Conservation (phyloP, 2,113 vertebrate genomes). For the Brachionichthys hirsutus region DNA sequence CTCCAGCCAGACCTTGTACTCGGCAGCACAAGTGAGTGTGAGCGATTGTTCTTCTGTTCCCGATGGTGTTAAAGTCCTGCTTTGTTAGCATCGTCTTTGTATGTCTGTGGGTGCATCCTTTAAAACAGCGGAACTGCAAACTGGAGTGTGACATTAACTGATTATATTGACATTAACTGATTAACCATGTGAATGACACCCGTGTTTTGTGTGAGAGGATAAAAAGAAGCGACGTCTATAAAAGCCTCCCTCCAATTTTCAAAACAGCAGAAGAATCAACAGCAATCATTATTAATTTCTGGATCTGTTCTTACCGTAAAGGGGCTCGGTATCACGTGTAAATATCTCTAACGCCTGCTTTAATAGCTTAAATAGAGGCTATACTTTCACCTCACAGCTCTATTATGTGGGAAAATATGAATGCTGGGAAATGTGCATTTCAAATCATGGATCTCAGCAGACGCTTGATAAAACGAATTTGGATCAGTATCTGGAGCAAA, state of each 20-base stretch:
- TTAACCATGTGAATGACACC: not conserved
- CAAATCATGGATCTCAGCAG: not conserved
- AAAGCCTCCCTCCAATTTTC: no score
- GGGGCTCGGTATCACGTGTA: not conserved
- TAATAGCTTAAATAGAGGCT: not conserved
- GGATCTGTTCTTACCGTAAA: not conserved
- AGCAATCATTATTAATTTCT: not conserved
- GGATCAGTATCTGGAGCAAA: not conserved
- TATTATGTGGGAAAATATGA: not conserved
- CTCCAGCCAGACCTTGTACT: conserved; percentile 80
- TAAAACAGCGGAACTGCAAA: not conserved
- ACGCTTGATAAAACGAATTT: not conserved
- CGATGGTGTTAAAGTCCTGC: conserved; percentile 18
- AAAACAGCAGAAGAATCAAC: not conserved
- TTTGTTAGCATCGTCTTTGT: conserved; percentile 9
- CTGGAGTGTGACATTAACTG: no score
- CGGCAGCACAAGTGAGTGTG: conserved; percentile 88
- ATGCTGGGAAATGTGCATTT: not conserved
- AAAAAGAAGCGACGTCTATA: not conserved
- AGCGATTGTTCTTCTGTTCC: not conserved
- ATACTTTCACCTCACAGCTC: not conserved
- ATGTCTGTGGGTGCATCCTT: conserved; percentile 4
- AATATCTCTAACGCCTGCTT: not conserved
- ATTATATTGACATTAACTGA: no score
- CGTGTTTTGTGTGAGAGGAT: not conserved